Base-by-base conservation (phyloP, 2,113 vertebrate genomes). In the Myotis brandtii region DNA sequence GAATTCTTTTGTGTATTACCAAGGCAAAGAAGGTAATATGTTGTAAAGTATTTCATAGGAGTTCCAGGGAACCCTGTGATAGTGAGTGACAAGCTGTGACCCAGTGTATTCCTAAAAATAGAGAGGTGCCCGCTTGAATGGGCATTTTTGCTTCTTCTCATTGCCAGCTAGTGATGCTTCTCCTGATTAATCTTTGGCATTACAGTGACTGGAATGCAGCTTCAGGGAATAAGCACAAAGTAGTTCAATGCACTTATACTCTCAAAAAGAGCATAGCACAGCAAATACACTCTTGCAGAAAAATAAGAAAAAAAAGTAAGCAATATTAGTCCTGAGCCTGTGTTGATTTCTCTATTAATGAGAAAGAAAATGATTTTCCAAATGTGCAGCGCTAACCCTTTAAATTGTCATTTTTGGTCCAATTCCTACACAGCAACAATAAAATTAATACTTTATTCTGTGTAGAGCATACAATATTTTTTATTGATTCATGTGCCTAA, bases 341-440 rank as follows among this genome's bases (percentile, higher is more conserved):
- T 88, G 54, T 69, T 69, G 37, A 48, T 92, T 95, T 97, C 77
- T 46, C 70, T 94, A 5, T 64, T 90, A 93, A 80, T 50, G 72
- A 43, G 85, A 89, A 94, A 83, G 75, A 88, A 91, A 90, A 48
- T 77, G 54, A 66, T 96, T 95, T 94, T 95, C 82, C 82, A 91
- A 37, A 72, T 91, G 56, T 73, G 70, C 32, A 89, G 50, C 82
- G 83, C 20, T 84, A 62, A 62, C 43, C 40, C 89, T 96, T 95
- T 64, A 76, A 94, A 94, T 86, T 48, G 52, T 87, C 66, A 72
- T 79, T 86, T 94, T 95, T 82, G 91, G 56, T 70, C 81, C 79
- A 79, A 50, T 62, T 79, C 40, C n/a, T 93, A 76, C 50, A 81
- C 0, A 3, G 25, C 56, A 97, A 48, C 79, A 81, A 83, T 93